Conservation (phyloP, 2,797 vertebrate genomes). For the Chaunax sp. region DNA sequence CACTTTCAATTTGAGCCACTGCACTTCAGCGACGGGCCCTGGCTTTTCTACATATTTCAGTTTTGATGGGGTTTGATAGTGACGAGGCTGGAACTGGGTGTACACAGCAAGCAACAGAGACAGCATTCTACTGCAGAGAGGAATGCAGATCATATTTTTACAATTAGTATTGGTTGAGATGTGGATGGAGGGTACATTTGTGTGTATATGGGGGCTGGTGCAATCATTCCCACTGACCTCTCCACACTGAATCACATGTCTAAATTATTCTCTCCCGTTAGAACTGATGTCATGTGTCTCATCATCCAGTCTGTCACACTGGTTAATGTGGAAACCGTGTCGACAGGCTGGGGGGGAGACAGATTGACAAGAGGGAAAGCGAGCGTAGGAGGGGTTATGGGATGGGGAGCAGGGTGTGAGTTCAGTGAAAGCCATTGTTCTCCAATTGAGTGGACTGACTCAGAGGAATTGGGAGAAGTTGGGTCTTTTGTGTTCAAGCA, state of each 20-base stretch:
- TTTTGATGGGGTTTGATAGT: constrained; percentile 82
- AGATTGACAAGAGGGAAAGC: constrained; percentile 66
- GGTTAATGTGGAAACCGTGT: constrained; percentile 67
- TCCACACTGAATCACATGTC: constrained; percentile 78
- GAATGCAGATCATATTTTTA: constrained; percentile 79
- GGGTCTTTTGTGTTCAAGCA: constrained; percentile 56
- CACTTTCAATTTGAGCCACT: constrained; percentile 86
- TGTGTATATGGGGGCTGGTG: constrained; percentile 32
- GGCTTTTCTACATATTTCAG: constrained; percentile 78
- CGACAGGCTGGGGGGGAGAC: constrained; percentile 42
- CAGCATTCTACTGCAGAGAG: constrained; percentile 36
- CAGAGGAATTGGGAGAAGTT: constrained; percentile 71
- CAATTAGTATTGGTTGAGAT: constrained; percentile 72
- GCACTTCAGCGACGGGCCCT: constrained; percentile 59
- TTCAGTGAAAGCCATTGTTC: constrained; percentile 74
- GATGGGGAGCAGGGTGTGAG: constrained; percentile 49
- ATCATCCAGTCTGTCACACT: constrained; percentile 78
- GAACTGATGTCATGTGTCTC: constrained; percentile 80
- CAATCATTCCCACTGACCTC: constrained; percentile 73
- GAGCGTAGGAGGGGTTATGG: constrained; percentile 54
- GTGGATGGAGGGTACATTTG: constrained; percentile 38
- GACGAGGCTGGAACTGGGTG: constrained; percentile 59
- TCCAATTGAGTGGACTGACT: constrained; percentile 80
- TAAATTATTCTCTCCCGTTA: constrained; percentile 77
- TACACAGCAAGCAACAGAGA: constrained; percentile 44